These are phyloP conservation scores for Aradus depressus DNA, from an alignment of 2,888 invertebrate genomes.

Conservation along the genomic window DNA sequence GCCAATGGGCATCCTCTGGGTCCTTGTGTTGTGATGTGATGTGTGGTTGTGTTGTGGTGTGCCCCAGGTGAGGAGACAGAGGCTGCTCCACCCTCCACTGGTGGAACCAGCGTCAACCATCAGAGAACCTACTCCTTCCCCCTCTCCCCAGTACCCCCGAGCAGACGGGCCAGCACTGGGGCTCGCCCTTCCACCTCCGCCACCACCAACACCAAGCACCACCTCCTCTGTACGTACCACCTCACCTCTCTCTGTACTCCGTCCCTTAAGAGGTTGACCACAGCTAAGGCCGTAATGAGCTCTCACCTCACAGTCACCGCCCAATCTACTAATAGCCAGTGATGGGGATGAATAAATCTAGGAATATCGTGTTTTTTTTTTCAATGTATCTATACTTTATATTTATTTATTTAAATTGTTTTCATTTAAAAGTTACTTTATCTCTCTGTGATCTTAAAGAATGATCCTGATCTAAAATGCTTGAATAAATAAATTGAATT, in stretches of 20 bases:
- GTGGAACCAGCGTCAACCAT: conserved; percentile 33
- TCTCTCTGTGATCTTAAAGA: too few relatives aligned
- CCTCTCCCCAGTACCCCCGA: conserved; percentile 32
- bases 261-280: too few relatives aligned
- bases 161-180: conserved; percentile 31
- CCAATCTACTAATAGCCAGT: too few relatives aligned
- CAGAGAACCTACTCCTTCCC: conserved; percentile 33
- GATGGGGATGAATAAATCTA: too few relatives aligned
- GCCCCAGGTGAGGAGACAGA: conserved; percentile 20
- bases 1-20: background rate
- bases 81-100: conserved; percentile 32
- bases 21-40: conserved; percentile 10
- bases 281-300: background rate
- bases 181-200: conserved; percentile 28
- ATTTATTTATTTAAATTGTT: too few relatives aligned
- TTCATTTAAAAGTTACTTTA: too few relatives aligned
- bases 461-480: too few relatives aligned
- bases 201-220: conserved; percentile 36
- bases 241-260: too few relatives aligned
- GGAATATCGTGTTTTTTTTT: too few relatives aligned
- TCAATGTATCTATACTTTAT: too few relatives aligned
- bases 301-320: too few relatives aligned
- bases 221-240: conserved; percentile 35
- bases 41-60: conserved; percentile 12
- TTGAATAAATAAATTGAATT: too few relatives aligned